Conservation (phyloP, 2,888 invertebrate species). For the Idaea dimidiata region DNA sequence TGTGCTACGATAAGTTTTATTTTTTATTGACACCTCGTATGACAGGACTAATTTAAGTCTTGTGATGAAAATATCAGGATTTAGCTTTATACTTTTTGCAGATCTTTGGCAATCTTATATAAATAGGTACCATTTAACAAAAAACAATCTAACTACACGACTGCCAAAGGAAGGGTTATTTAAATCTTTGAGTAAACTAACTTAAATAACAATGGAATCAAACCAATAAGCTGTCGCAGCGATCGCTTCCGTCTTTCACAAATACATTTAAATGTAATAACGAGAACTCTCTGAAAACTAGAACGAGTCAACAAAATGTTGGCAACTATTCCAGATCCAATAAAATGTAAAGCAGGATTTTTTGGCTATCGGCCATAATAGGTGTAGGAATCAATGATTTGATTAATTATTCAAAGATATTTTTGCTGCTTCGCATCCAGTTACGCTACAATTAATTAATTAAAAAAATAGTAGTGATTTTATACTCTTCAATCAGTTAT, state of each 20-base stretch:
- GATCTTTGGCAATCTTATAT: too few relatives aligned
- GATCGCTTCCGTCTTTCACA: neutral
- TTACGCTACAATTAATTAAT: neutral
- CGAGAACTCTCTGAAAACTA: neutral
- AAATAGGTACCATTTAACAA: too few relatives aligned
- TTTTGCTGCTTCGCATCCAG: neutral
- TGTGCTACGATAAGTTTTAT: too few relatives aligned
- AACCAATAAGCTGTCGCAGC: neutral
- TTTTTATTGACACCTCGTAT: too few relatives aligned
- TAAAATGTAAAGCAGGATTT: conserved; percentile 6
- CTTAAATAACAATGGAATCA: neutral
- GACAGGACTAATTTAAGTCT: too few relatives aligned
- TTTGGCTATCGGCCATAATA: conserved; percentile 8
- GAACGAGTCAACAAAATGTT: conserved; percentile 6
- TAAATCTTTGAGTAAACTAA: neutral
- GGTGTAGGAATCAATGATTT: neutral
- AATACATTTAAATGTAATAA: neutral
- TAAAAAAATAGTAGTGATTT: neutral
- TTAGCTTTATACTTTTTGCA: too few relatives aligned
- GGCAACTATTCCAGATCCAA: neutral
- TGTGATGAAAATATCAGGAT: too few relatives aligned
- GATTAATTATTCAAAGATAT: neutral
- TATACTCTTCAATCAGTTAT: too few relatives aligned
- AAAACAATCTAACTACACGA: too few relatives aligned
- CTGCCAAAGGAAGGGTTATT: too few relatives aligned